Conservation (phyloP, 2,113 vertebrate species). For the Prunella fulvescens region DNA sequence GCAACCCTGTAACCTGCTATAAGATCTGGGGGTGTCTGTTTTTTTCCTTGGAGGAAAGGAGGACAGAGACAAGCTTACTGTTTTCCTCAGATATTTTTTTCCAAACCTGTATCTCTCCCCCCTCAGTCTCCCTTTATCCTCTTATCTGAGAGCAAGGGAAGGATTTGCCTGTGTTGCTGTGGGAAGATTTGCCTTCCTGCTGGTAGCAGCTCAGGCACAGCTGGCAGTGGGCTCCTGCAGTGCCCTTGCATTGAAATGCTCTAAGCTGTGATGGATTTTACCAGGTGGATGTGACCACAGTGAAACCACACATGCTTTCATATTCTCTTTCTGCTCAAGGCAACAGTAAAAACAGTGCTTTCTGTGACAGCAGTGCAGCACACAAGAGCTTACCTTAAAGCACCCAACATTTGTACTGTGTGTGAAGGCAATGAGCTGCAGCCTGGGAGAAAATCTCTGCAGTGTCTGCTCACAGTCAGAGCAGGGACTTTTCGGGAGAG, state of each 20-base stretch:
- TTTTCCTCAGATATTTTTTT: background rate
- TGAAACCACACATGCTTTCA: rapidly evolving
- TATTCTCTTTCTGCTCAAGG: background rate
- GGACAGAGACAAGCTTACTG: background rate
- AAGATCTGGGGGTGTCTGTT: background rate
- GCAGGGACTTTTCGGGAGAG: background rate
- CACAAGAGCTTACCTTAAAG: background rate
- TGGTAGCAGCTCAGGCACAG: background rate
- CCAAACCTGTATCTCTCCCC: background rate
- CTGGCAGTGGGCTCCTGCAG: background rate
- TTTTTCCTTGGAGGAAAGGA: background rate
- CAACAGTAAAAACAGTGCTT: background rate
- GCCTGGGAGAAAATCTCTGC: background rate
- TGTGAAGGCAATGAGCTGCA: background rate
- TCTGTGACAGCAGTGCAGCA: background rate
- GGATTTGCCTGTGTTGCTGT: background rate
- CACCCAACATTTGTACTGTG: background rate
- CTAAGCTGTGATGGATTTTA: background rate
- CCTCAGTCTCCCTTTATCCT: background rate
- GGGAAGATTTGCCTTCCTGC: background rate
- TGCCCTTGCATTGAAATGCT: background rate
- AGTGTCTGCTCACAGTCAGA: background rate
- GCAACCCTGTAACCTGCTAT: background rate
- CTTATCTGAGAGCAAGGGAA: background rate
- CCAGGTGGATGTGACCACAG: background rate